Percentiles rank a stretch among this genome's conserved stretches.
These are phyloP conservation scores for Apamea anceps DNA, from an alignment of 2,888 invertebrate genomes.

Conservation along the genomic window DNA sequence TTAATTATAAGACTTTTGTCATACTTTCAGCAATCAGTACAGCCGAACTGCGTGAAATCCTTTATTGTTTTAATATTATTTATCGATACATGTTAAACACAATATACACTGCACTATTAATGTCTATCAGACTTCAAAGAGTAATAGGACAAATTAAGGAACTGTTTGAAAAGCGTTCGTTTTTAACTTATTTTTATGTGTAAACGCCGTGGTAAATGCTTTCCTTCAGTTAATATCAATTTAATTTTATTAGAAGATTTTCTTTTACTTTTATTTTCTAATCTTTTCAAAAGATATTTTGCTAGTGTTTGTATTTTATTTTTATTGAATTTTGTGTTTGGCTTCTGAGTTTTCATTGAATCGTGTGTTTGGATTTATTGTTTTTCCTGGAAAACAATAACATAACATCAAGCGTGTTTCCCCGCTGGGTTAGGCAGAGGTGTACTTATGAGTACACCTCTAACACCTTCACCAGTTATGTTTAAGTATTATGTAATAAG, in stretches of 20 bases:
- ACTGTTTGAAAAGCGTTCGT: slow-evolving; percentile 35
- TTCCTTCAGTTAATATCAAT: slow-evolving; percentile 27
- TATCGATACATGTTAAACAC: slow-evolving; percentile 44
- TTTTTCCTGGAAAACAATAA: background rate
- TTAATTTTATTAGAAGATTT: slow-evolving; percentile 31
- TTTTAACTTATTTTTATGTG: slow-evolving; percentile 49
- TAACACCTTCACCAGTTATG: background rate
- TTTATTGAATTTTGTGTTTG: background rate
- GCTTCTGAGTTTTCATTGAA: background rate
- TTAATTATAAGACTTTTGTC: no score
- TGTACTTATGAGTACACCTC: no score
- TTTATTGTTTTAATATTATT: background rate
- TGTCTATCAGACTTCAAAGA: slow-evolving; percentile 66
- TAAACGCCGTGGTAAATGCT: slow-evolving; percentile 12
- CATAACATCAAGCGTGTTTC: background rate
- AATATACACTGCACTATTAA: slow-evolving; percentile 51
- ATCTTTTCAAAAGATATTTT: slow-evolving; percentile 22
- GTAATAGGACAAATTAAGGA: slow-evolving; percentile 61
- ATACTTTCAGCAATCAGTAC: background rate
- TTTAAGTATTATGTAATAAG: no score
- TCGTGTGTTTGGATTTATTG: background rate
- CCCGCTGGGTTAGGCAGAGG: no score
- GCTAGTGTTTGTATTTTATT: background rate
- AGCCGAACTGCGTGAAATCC: accelerated
- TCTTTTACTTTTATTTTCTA: slow-evolving; percentile 19